Evolutionary conservation across 2,113 vertebrate species (phyloP).

Genomic region (Potamarius usumacintae): DNA sequence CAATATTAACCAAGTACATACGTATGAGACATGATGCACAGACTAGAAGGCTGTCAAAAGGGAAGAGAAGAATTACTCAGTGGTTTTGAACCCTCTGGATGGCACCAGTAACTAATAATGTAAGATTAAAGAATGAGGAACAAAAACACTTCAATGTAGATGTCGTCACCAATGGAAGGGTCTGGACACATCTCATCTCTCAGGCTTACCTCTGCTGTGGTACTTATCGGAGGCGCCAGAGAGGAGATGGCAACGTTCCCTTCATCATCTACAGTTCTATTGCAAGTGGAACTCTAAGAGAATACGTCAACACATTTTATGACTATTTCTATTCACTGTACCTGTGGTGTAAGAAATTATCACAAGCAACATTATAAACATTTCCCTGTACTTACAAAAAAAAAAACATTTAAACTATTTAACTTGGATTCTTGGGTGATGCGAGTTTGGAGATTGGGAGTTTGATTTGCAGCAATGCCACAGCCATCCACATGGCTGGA

Average conservation of each 20-base stretch:
- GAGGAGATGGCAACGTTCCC: not conserved
- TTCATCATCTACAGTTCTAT: not conserved
- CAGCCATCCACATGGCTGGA: not conserved
- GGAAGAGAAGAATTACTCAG: conserved; percentile 25
- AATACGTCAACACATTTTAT: not conserved
- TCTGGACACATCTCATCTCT: not conserved
- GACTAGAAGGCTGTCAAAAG: conserved; percentile 33
- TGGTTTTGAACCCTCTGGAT: conserved; percentile 19
- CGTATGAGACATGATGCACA: conserved; percentile 24
- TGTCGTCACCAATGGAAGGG: not conserved
- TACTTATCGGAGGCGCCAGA: not conserved
- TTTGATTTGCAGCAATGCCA: not conserved
- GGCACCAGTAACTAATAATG: conserved; percentile 1
- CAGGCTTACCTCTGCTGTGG: not conserved
- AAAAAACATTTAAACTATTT: not conserved
- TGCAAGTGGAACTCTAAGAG: not conserved
- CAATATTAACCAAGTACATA: conserved; percentile 36
- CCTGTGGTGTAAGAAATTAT: not conserved
- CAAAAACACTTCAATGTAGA: conserved; percentile 4
- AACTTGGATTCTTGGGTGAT: not conserved
- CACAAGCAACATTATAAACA: not conserved
- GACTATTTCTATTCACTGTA: not conserved
- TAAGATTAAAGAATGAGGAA: not conserved
- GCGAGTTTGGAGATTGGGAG: not conserved
- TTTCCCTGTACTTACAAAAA: not conserved